These are phyloP conservation scores for Sphenopsis melanotis DNA, from an alignment of 2,797 vertebrate genomes.

Conservation along the genomic window DNA sequence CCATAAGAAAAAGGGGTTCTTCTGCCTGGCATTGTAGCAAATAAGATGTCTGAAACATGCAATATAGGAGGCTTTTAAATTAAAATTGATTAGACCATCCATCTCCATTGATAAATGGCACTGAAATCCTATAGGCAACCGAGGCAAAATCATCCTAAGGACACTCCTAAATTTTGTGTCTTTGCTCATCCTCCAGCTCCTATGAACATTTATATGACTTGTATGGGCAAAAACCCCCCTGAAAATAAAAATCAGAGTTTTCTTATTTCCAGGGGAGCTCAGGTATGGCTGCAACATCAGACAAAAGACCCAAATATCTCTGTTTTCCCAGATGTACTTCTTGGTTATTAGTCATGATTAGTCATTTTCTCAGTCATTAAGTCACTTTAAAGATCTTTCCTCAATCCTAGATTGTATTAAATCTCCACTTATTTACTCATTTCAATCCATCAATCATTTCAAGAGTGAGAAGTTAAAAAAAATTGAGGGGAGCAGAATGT, in stretches of 20 bases:
- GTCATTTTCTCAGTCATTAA: slow-evolving; percentile 25
- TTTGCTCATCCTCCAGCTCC: neutral
- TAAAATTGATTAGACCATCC: slow-evolving; percentile 33
- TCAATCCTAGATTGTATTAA: neutral
- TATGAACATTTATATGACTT: neutral
- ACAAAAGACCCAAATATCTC: neutral
- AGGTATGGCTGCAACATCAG: neutral
- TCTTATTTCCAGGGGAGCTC: neutral
- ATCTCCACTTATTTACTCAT: slow-evolving; percentile 28
- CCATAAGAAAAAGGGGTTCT: neutral
- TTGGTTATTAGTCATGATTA: slow-evolving; percentile 32
- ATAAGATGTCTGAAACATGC: neutral
- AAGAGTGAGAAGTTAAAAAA: neutral
- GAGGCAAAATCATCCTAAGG: neutral
- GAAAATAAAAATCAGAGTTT: neutral
- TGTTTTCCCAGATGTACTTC: neutral
- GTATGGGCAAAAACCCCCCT: neutral
- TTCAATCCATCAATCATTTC: neutral
- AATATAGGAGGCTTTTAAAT: slow-evolving; percentile 16
- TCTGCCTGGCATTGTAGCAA: neutral
- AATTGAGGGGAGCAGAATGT: neutral
- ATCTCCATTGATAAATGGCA: slow-evolving; percentile 10
- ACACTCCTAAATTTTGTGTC: neutral
- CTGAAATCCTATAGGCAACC: neutral
- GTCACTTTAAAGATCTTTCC: slow-evolving; percentile 10